Percentiles rank a stretch among this genome's conserved stretches.
Conservation (phyloP, 2,888 invertebrate species). For the Drosophila peninsularis region DNA sequence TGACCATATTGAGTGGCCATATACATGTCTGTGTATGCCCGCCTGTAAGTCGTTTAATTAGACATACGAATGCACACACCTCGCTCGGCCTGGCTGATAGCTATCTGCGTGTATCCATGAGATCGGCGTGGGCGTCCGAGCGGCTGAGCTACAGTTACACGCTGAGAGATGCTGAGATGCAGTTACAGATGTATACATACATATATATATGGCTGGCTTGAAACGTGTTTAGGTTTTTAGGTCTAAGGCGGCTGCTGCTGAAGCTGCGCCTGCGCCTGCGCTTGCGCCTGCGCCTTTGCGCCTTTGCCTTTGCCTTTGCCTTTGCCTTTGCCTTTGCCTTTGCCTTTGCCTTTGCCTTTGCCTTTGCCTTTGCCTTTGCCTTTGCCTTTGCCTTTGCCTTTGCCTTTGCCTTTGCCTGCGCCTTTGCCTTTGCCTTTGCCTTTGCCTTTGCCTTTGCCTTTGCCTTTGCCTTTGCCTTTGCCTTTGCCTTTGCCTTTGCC, state of each 20-base stretch:
- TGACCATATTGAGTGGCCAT: conserved; percentile 47
- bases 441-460: too few species aligned
- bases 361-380: too few species aligned
- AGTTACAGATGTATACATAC: conserved; percentile 3
- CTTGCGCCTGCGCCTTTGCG: too few species aligned
- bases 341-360: too few species aligned
- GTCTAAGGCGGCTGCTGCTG: conserved; percentile 53
- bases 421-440: too few species aligned
- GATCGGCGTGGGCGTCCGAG: conserved; percentile 75
- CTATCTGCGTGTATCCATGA: conserved; percentile 38
- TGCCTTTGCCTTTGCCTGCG: too few species aligned
- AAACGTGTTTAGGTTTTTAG: conserved; percentile 77
- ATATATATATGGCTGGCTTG: not conserved
- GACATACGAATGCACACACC: conserved; percentile 32
- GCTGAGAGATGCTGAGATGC: conserved; percentile 13
- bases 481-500: too few species aligned
- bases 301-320: too few species aligned
- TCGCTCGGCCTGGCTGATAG: conserved; percentile 28
- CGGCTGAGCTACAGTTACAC: conserved; percentile 17
- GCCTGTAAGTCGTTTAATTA: conserved; percentile 63
- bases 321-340: too few species aligned
- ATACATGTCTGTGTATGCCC: conserved; percentile 6
- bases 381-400: too few species aligned
- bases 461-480: too few species aligned
- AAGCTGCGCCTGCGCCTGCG: conserved; percentile 37